phyloP scores from a whole-genome alignment of 1,140 invertebrate species.

The Stenopsyche tienmushanensis region DNA sequence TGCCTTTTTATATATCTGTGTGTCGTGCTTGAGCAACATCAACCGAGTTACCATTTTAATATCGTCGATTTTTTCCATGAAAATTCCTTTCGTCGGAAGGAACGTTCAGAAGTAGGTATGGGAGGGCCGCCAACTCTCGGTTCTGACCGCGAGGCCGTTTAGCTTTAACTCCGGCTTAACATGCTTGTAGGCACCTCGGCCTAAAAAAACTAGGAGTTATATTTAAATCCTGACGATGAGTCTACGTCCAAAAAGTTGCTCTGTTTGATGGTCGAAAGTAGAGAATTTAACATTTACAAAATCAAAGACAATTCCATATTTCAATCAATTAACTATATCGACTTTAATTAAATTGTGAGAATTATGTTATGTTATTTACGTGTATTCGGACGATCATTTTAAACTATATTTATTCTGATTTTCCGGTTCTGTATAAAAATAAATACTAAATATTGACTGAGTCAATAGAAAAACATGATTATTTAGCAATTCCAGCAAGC shows the following conservation, averaged over 20 bases:
- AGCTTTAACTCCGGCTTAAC: slow-evolving; percentile 2
- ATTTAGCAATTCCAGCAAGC: too few species aligned
- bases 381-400: too few species aligned
- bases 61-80: neutral
- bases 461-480: too few species aligned
- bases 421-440: too few species aligned
- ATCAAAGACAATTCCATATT: too few species aligned
- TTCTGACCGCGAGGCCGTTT: slow-evolving; percentile 1
- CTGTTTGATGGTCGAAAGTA: too few species aligned
- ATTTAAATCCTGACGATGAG: neutral
- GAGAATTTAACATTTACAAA: too few species aligned
- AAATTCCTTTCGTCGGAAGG: neutral
- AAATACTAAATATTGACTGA: too few species aligned
- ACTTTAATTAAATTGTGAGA: too few species aligned
- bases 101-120: neutral
- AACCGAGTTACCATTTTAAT: neutral
- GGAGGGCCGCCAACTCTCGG: slow-evolving; percentile 1
- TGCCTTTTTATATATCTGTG: slow-evolving; percentile 13
- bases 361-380: too few species aligned
- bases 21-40: neutral
- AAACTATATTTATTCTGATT: too few species aligned
- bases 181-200: neutral
- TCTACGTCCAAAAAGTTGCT: neutral
- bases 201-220: neutral
- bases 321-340: too few species aligned